Base-by-base conservation (phyloP, 1,140 invertebrate genomes). In the Cherax quadricarinatus region DNA sequence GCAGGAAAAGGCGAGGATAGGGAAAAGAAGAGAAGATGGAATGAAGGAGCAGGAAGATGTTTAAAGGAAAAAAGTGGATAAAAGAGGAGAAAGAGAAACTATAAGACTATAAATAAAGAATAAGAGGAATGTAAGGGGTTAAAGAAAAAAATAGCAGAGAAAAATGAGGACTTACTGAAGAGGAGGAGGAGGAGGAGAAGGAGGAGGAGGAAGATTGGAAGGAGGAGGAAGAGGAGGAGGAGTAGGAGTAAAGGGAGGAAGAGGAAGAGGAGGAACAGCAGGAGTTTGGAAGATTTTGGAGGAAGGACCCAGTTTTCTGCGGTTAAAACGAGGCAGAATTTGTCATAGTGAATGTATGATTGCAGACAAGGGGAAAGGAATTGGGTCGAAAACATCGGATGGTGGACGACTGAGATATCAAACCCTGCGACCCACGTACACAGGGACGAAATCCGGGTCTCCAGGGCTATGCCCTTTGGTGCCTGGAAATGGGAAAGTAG, bases 261-360 rank as follows among this genome's bases (percentile, higher is more conserved):
- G 62, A 66, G 62, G 18, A 18, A 66, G 62, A 66, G 16, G 14
- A 16, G 16, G 62, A 66, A 18, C 3, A 57, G 3, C 53, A 57
- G 53, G 14, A 41, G 30, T 41, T 41, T 41, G 30, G 53, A 57
- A 57, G 5, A 86, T 86, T 73, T 78, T 78, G 62, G 70, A 49
- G 85, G 62, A 86, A 86, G 21, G 48, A 41, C 24, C 62, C 66
- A 5, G 49, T 75, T 87, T 53, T 87, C 60, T 85, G 83, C 10
- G 24, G 83, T 85, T 85, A 70, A 85, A 85, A 85, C 70, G 60
- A 16, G 24, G 30, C 12, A 49, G 70, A 49, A 85, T 85, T 85
- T 85, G 60, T 85, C 83, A 85, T 85, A 48, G 83, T 85, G 53
- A 66, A 85, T 85, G 62, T 70, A 62, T 70, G 83, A 70, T 4